Percentiles rank a stretch among this genome's conserved stretches.
phyloP scores from a whole-genome alignment of 2,888 invertebrate species.

The Ligdia adustata region DNA sequence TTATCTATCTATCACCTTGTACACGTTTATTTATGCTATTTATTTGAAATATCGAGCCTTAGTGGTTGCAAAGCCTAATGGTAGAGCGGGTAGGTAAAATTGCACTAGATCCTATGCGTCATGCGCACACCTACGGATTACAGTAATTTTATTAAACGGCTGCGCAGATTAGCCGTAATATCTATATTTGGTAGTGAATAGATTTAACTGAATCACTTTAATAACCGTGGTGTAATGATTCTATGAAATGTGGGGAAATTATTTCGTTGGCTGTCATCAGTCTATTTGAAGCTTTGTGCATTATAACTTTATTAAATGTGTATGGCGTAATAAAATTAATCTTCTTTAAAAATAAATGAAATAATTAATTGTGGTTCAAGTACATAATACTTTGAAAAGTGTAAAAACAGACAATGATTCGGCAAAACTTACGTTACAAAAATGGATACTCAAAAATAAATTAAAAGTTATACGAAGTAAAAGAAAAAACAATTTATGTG shows the following conservation, averaged over 20 bases:
- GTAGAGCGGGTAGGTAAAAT: slow-evolving; percentile 5
- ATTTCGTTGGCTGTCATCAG: not conserved
- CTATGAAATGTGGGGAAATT: not conserved
- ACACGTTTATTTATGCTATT: no score
- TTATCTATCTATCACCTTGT: no score
- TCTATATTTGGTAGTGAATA: not conserved
- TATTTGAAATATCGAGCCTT: not conserved
- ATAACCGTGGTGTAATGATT: not conserved
- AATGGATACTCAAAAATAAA: no score
- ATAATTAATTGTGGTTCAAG: no score
- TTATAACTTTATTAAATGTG: no score
- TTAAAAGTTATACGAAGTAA: no score
- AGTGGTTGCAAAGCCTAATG: slow-evolving; percentile 4
- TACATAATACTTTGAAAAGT: no score
- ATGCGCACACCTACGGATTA: slow-evolving; percentile 11
- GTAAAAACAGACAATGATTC: no score
- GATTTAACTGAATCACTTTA: not conserved
- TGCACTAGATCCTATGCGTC: slow-evolving; percentile 2
- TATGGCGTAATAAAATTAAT: no score
- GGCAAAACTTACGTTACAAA: no score
- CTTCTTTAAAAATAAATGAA: no score
- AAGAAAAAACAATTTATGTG: no score
- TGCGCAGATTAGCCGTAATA: not conserved
- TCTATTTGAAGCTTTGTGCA: not conserved
- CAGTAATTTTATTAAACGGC: slow-evolving; percentile 10